Base-by-base conservation (phyloP, 1,140 invertebrate species). In the Lasaia peninsularis region DNA sequence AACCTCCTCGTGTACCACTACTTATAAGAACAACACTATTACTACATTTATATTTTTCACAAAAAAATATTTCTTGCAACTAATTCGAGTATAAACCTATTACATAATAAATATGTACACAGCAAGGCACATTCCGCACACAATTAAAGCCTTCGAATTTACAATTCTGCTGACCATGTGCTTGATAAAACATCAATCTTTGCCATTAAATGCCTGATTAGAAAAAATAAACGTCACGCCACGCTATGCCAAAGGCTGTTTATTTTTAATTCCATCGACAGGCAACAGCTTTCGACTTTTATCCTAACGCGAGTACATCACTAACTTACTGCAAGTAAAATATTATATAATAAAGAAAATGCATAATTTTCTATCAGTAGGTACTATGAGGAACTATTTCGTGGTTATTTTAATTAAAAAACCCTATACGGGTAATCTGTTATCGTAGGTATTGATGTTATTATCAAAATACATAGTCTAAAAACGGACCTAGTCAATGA, bases 91-190 rank as follows among this genome's bases (percentile, higher is more conserved):
- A 82, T 88, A 87, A 81, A 88, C 84, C 84, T 88, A 86, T 82
- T 73, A 80, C 76, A 78, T 70, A 74, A 75, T 77, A 63, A 75
- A 78, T 79, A 86, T 86, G 71, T 85, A 86, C 80, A 86, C 78
- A 81, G 87, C 89, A 90, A 90, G 88, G 89, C 89, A 90, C 89
- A 90, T 89, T 90, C 89, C 89, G 83, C 86, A 88, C 85, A 85
- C 87, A 85, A 84, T 83, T 83, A 85, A 88, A 83, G 83, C 85
- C 78, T 76, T 78, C 70, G 68, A 75, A 73, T 70, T 63, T 78
- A 83, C 73, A 62, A 78, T 69, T 79, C 70, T 76, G 80, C 67
- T 75, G 83, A 84, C 80, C 77, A 80, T 83, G 80, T 83, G 79
- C 72, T 80, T 80, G 80, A 84, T 80, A 84, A 75, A 83, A 85